Percentiles rank a stretch among this genome's conserved stretches.
Evolutionary conservation across 1,140 invertebrate species (phyloP).

Genomic region (Papilio helenus): DNA sequence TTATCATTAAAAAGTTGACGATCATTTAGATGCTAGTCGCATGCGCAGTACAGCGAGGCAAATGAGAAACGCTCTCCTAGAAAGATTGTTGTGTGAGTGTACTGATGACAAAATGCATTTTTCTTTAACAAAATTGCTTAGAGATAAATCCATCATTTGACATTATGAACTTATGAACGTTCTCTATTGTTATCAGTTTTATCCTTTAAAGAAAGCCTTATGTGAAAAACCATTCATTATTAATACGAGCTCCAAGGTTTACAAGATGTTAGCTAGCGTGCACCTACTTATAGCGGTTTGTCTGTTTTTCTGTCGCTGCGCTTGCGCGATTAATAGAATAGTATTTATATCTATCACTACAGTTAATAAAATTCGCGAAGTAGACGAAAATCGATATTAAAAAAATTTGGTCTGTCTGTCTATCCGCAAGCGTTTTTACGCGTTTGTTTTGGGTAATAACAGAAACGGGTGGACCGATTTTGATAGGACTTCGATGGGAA

Average conservation of each 20-base stretch:
- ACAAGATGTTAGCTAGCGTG: constrained; percentile 27
- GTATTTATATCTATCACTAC: too few relatives aligned
- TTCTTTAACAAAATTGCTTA: not conserved
- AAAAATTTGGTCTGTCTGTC: too few relatives aligned
- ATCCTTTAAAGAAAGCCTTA: too few relatives aligned
- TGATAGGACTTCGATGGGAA: too few relatives aligned
- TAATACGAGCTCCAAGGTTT: not conserved
- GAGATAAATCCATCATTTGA: not conserved
- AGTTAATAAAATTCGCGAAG: too few relatives aligned
- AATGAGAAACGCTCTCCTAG: not conserved
- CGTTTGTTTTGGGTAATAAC: too few relatives aligned
- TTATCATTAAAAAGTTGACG: constrained; percentile 9
- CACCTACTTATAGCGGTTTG: not conserved
- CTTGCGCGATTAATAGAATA: constrained; percentile 42
- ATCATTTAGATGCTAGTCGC: constrained; percentile 20
- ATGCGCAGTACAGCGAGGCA: not conserved
- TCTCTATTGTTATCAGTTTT: too few relatives aligned
- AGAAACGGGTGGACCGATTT: too few relatives aligned
- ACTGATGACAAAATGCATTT: not conserved
- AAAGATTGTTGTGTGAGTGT: not conserved
- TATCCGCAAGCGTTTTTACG: too few relatives aligned
- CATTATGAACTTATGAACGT: not conserved
- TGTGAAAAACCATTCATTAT: too few relatives aligned
- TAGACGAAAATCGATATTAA: too few relatives aligned
- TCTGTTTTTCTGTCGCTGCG: constrained; percentile 54